Evolutionary conservation across 1,140 invertebrate genomes (phyloP).

Genomic region (Macrotrachela quadricornifera): DNA sequence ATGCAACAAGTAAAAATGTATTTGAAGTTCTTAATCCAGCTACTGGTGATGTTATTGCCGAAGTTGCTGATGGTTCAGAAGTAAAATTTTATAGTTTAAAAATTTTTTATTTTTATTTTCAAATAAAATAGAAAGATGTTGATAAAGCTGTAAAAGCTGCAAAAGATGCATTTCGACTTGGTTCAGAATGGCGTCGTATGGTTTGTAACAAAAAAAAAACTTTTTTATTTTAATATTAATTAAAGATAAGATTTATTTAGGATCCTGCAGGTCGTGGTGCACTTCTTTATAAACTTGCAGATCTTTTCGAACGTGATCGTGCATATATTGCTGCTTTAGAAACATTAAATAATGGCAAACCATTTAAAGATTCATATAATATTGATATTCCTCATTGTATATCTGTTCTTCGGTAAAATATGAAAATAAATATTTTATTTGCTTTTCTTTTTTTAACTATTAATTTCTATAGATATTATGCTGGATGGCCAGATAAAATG

Average conservation of each 20-base stretch:
- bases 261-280: conserved; percentile 46
- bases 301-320: conserved; percentile 49
- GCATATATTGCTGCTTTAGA: conserved; percentile 50
- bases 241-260: too few species aligned
- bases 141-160: conserved; percentile 51
- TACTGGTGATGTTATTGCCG: conserved; percentile 48
- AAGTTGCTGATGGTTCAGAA: conserved; percentile 59
- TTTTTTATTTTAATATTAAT: too few species aligned
- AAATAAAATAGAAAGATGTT: conserved; percentile 40
- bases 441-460: conserved; percentile 5
- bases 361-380: conserved; percentile 22
- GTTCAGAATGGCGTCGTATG: conserved; percentile 54
- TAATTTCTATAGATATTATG: conserved; percentile 30
- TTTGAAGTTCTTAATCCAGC: conserved; percentile 67
- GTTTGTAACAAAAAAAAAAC: conserved; percentile 17
- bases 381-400: too few species aligned
- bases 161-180: conserved; percentile 45
- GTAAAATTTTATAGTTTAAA: too few species aligned
- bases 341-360: conserved; percentile 59
- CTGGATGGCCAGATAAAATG: conserved; percentile 73
- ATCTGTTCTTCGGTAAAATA: too few species aligned
- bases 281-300: conserved; percentile 48
- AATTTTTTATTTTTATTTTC: too few species aligned
- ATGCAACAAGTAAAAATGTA: conserved; percentile 57
- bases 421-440: too few species aligned